Percentiles rank a stretch among this genome's conserved stretches.
phyloP scores from a whole-genome alignment of 2,113 vertebrate genomes.

The Candoia aspera region DNA sequence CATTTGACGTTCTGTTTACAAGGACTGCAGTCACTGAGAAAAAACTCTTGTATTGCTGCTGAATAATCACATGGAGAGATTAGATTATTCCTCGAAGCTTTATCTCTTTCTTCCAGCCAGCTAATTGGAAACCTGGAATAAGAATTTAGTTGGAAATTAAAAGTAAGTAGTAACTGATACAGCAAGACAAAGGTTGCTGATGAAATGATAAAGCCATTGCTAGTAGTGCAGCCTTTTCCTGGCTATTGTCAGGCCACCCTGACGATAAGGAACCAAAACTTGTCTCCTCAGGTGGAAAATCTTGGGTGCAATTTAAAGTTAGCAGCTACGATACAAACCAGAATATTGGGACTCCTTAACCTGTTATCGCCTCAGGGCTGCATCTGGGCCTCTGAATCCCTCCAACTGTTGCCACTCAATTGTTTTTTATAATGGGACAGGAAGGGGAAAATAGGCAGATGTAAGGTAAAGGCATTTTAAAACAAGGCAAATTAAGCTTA shows the following conservation, averaged over 20 bases:
- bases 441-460: not conserved
- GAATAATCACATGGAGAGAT: slow-evolving; percentile 47
- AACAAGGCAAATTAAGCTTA: not conserved
- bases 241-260: not conserved
- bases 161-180: slow-evolving; percentile 32
- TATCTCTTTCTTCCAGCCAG: slow-evolving; percentile 49
- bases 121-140: slow-evolving; percentile 56
- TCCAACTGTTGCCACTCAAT: not conserved
- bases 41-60: slow-evolving; percentile 45
- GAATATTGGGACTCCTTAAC: not conserved
- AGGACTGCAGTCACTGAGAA: slow-evolving; percentile 33
- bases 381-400: not conserved
- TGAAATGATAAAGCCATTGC: not conserved
- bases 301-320: not conserved
- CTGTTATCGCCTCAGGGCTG: not conserved
- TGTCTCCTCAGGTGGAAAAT: not conserved
- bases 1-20: slow-evolving; percentile 62
- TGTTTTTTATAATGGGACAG: not conserved
- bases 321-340: not conserved
- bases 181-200: not conserved
- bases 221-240: not conserved
- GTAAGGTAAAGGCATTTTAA: not conserved
- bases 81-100: slow-evolving; percentile 58
- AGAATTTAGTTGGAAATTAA: slow-evolving; percentile 52
- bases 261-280: not conserved